Evolutionary conservation across 2,113 vertebrate genomes (phyloP), one percentile per base, ranked within the genome.

Genomic region (Phylloscopus whistleri): DNA sequence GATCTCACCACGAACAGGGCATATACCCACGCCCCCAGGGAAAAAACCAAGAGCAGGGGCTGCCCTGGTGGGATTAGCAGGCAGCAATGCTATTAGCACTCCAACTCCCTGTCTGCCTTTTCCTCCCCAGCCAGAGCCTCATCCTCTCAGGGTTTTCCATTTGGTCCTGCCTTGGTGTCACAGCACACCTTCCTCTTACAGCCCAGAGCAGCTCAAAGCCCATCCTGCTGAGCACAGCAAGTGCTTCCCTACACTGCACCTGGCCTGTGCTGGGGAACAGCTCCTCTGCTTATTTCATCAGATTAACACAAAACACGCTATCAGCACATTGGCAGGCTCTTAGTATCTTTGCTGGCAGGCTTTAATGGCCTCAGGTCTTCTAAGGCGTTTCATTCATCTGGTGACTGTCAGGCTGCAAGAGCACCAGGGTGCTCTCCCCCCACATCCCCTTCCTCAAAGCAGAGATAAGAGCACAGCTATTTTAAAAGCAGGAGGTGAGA

Each of bases 401-500:
- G 63, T 11, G 30, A 82, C 59, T 5, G 11, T 46, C 44, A 67
- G 85, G 52, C 70, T 73, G 37, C 2, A 3, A 31, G 60, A 73
- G 73, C 84, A 89, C 53, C 5, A 1, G 67, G 70, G 75, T 59
- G 53, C 52, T 85, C 58, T 68, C 41, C 51, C 51, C 44, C 35
- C 27, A 11, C 63, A 58, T 23, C 44, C n/a, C 28, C 58, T 55
- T 79, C 44, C 89, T 90, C 76, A 82, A 67, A 84, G 79, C 74
- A 64, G 73, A 93, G 86, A 95, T 88, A 85, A 96, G 81, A 94
- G 86, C 7, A 1, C 51, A 92, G 84, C 66, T 91, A 88, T 96
- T 95, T 92, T 79, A 95, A 97, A 97, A 93, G 93, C 74, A 82
- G 75, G 43, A 94, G 82, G 60, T 22, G 67, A 97, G 94, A 97